Base-by-base conservation (phyloP, 2,888 invertebrate genomes). In the Machimus atricapillus region DNA sequence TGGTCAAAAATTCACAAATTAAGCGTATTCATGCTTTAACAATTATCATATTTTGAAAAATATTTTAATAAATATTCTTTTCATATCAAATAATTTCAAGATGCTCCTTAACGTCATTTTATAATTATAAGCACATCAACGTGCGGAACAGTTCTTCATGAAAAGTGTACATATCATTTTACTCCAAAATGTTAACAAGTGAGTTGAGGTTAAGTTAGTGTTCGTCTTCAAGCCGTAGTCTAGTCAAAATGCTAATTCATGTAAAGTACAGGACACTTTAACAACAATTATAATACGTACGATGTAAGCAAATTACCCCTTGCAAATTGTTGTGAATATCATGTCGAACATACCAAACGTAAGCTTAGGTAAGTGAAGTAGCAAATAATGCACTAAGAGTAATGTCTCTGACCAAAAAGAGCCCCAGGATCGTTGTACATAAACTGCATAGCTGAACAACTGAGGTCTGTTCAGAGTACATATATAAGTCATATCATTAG, bases 151-250 rank as follows among this genome's bases (percentile, higher is more conserved):
- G 66, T 31, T 31, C 56, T 82, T 83, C 12, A 85, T 46, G 31
- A 74, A 85, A 85, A 66, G 43, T 85, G 85, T 85, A 85, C 85
- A 85, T 85, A 85, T 85, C 85, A 85, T 66, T 85, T 31, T 74
- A 85, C 73, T 74, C 27, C 19, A 73, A 85, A 74, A 46, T 74
- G 73, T 85, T 85, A 85, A 85, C 73, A 85, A n/a, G 58, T 58
- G 31, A 37, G 37, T 58, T 58, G 19, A 83, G 19, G 23, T 37
- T 66, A 19, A 66, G 34, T 19, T 37, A 66, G 82, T 83, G 37
- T 83, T 83, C 66, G 40, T 58, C 43, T 46, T 79, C 37, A 83
- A 66, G 52, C 58, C 31, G 27, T 79, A 79, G 79, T 19, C 52
- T 79, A 79, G 79, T 79, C 23, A 79, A 46, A 46, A 52, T 31